Percentiles rank a stretch among this genome's conserved stretches.
Evolutionary conservation across 2,797 vertebrate species (phyloP).

Genomic region (Sphenopsis melanotis): DNA sequence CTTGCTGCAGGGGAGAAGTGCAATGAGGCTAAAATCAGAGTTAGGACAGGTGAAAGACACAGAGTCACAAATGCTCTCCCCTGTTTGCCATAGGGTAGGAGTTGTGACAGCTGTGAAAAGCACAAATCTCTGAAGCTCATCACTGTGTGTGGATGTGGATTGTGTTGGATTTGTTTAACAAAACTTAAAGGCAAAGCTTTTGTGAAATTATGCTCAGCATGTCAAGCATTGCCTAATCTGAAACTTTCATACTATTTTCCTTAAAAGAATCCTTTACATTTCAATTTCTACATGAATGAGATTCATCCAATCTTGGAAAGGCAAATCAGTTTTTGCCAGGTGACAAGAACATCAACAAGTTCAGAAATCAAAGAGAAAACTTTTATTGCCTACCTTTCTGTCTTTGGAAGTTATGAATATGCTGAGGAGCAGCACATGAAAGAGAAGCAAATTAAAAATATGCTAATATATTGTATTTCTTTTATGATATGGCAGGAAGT

Average conservation of each 20-base stretch:
- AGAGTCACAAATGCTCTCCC: background rate
- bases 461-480: conserved; percentile 1
- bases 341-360: background rate
- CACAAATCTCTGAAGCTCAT: background rate
- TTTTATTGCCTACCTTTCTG: background rate
- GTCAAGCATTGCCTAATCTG: background rate
- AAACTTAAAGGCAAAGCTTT: background rate
- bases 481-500: background rate
- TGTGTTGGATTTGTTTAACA: background rate
- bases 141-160: background rate
- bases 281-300: background rate
- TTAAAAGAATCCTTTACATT: background rate
- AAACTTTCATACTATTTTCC: background rate
- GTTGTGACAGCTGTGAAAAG: background rate
- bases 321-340: background rate
- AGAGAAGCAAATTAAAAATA: conserved; percentile 28
- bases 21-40: background rate
- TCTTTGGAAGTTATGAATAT: background rate
- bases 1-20: background rate
- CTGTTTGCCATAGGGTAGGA: accelerated
- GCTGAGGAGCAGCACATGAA: background rate
- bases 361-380: conserved; percentile 11
- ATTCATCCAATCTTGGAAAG: background rate
- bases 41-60: background rate
- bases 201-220: background rate